Conservation (phyloP, 1,140 invertebrate species). For the Drosophila prosaltans region DNA sequence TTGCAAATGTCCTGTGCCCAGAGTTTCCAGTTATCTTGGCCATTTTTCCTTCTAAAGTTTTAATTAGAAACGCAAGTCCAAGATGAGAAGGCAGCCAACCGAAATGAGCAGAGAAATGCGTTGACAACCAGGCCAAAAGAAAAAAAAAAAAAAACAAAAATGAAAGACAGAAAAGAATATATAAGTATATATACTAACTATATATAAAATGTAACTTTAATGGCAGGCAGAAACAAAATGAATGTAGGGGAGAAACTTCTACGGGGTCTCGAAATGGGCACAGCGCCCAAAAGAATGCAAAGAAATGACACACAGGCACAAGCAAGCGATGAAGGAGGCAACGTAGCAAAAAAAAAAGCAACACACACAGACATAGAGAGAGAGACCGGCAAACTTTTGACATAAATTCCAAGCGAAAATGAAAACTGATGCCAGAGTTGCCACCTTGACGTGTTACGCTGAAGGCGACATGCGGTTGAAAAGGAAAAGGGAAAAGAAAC, state of each 20-base stretch:
- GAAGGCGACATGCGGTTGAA: neutral
- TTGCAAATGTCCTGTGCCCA: slow-evolving; percentile 26
- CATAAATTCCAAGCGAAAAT: slow-evolving; percentile 72
- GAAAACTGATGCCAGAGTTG: slow-evolving; percentile 70
- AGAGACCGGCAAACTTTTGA: slow-evolving; percentile 64
- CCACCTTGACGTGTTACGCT: slow-evolving; percentile 61
- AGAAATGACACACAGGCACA: slow-evolving; percentile 6
- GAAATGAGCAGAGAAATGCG: slow-evolving; percentile 78
- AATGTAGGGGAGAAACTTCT: slow-evolving; percentile 26
- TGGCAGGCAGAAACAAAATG: slow-evolving; percentile 54
- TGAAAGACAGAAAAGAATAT: slow-evolving; percentile 1
- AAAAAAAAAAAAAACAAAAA: neutral
- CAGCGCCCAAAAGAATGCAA: slow-evolving; percentile 20
- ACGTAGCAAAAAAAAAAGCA: slow-evolving; percentile 39
- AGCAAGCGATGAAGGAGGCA: slow-evolving; percentile 30
- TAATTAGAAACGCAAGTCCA: slow-evolving; percentile 76
- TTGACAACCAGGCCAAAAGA: slow-evolving; percentile 72
- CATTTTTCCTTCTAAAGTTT: slow-evolving; percentile 59
- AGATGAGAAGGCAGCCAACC: slow-evolving; percentile 67
- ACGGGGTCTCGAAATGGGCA: slow-evolving; percentile 36
- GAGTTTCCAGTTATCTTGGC: slow-evolving; percentile 15
- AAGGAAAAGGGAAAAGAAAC: neutral
- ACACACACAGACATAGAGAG: neutral
- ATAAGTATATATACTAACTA: slow-evolving; percentile 10
- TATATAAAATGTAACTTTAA: slow-evolving; percentile 72